Evolutionary conservation across 2,113 vertebrate species (phyloP).

Genomic region (Corythornis madagascariensis): DNA sequence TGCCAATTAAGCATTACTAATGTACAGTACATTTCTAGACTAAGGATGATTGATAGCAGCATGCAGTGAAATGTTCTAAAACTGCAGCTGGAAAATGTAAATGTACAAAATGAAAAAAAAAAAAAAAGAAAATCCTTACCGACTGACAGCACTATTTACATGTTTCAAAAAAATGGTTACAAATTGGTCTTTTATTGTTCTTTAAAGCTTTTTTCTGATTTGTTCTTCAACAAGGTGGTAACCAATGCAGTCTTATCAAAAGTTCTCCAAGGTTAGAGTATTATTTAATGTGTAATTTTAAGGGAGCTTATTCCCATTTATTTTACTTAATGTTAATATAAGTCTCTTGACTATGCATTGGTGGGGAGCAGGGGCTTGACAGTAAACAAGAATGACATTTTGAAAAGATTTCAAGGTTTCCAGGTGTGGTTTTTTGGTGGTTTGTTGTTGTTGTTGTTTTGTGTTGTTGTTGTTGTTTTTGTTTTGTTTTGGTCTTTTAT

Average conservation of each 20-base stretch:
- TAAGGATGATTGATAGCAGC: conserved; percentile 79
- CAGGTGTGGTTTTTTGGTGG: neutral
- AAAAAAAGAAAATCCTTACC: neutral
- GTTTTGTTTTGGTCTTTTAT: neutral
- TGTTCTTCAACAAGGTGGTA: conserved; percentile 15
- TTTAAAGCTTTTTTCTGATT: conserved; percentile 47
- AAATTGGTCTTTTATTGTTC: conserved; percentile 64
- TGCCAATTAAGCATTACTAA: conserved; percentile 80
- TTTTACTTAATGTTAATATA: neutral
- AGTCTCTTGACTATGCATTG: neutral
- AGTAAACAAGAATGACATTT: neutral
- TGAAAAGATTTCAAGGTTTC: neutral
- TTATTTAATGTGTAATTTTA: neutral
- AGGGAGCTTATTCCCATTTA: neutral
- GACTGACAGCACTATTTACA: conserved; percentile 71
- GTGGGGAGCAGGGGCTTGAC: neutral
- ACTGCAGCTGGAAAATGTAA: conserved; percentile 74
- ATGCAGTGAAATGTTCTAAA: conserved; percentile 75
- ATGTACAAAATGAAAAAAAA: conserved; percentile 61
- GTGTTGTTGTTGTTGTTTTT: no score
- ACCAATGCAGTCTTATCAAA: conserved; percentile 13
- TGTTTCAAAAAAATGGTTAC: conserved; percentile 73
- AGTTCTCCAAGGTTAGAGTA: conserved; percentile 8
- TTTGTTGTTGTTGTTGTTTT: no score
- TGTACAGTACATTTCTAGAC: conserved; percentile 74